Percentiles rank a stretch among this genome's conserved stretches.
phyloP scores from a whole-genome alignment of 2,888 invertebrate genomes.

The Mythimna impura region DNA sequence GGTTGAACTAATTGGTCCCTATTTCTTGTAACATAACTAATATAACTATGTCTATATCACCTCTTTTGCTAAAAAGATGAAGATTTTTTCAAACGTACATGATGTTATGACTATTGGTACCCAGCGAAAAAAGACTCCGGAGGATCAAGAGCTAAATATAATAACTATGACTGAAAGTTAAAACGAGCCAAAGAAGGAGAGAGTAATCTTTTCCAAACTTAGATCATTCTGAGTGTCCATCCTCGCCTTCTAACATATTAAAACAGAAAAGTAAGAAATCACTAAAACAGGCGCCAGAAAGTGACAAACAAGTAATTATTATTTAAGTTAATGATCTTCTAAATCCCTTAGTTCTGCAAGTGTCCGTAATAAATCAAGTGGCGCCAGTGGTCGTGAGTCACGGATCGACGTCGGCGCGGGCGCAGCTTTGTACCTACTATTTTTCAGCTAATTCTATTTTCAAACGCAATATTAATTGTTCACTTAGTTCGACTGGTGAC shows the following conservation, averaged over 20 bases:
- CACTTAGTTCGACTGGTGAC: slow-evolving; percentile 48
- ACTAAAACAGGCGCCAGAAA: slow-evolving; percentile 30
- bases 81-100: too few species aligned
- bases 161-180: neutral
- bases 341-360: slow-evolving; percentile 73
- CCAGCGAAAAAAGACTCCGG: too few species aligned
- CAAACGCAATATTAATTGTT: slow-evolving; percentile 62
- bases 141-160: neutral
- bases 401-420: slow-evolving; percentile 71
- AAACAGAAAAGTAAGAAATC: slow-evolving; percentile 37
- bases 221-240: neutral
- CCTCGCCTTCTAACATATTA: slow-evolving; percentile 4
- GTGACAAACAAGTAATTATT: slow-evolving; percentile 66
- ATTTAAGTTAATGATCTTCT: slow-evolving; percentile 66
- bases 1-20: too few species aligned
- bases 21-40: too few species aligned
- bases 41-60: too few species aligned
- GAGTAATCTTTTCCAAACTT: neutral
- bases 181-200: neutral
- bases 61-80: too few species aligned
- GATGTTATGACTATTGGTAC: too few species aligned
- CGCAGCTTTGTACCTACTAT: slow-evolving; percentile 62
- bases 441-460: slow-evolving; percentile 73
- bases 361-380: slow-evolving; percentile 82
- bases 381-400: slow-evolving; percentile 85